phyloP scores from a whole-genome alignment of 2,113 vertebrate genomes.

The Megaleporinus macrocephalus region DNA sequence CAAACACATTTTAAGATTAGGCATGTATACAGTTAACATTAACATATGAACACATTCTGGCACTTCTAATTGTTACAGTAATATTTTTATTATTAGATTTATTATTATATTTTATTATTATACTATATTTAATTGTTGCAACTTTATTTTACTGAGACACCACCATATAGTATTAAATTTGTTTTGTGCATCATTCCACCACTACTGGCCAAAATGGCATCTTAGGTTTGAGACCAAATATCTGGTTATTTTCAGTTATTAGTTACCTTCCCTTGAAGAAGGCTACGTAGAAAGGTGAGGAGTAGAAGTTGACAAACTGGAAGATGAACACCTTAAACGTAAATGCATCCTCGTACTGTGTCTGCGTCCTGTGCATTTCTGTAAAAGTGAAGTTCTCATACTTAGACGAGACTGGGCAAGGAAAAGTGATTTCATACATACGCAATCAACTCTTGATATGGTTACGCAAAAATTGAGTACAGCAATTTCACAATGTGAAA shows the following conservation, averaged over 20 bases:
- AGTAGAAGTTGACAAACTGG: constrained; percentile 86
- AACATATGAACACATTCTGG: too few species aligned
- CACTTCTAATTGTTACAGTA: too few species aligned
- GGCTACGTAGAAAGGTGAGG: constrained; percentile 82
- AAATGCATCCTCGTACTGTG: constrained; percentile 82
- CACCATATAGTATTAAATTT: too few species aligned
- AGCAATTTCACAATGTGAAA: background rate
- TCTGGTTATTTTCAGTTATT: background rate
- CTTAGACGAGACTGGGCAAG: background rate
- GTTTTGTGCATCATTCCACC: too few species aligned
- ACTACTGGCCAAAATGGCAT: too few species aligned
- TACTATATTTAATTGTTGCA: too few species aligned
- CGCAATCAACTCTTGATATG: background rate
- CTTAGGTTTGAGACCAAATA: background rate
- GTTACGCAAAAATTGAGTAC: background rate
- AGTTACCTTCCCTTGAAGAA: constrained; percentile 85
- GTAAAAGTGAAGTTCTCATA: background rate
- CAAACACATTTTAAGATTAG: too few species aligned
- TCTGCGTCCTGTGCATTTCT: constrained; percentile 86
- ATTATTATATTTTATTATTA: too few species aligned
- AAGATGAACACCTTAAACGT: constrained; percentile 86
- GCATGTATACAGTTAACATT: too few species aligned
- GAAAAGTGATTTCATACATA: background rate
- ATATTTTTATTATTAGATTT: too few species aligned
- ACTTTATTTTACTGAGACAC: too few species aligned